These are phyloP conservation scores for Sebastolobus altivelis DNA, from an alignment of 2,797 vertebrate genomes.

Conservation along the genomic window DNA sequence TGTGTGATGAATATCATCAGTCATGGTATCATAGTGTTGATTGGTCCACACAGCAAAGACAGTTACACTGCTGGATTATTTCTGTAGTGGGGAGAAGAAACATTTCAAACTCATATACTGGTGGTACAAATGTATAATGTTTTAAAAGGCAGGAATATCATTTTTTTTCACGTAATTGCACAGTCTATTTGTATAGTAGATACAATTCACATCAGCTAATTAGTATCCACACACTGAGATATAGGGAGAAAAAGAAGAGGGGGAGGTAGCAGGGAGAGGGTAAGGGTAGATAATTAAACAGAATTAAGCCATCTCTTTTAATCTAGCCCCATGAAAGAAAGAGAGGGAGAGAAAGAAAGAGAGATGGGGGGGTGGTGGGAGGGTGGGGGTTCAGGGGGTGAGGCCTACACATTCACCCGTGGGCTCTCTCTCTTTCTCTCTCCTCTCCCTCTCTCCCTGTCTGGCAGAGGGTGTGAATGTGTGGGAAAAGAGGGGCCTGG, in stretches of 20 bases:
- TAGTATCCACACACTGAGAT: slow-evolving; percentile 80
- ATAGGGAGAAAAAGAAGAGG: slow-evolving; percentile 66
- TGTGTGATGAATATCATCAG: slow-evolving; percentile 79
- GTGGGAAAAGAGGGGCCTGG: slow-evolving; percentile 94
- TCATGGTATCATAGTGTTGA: slow-evolving; percentile 68
- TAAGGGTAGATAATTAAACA: slow-evolving; percentile 85
- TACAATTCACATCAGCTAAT: slow-evolving; percentile 83
- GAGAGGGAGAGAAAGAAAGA: slow-evolving; percentile 61
- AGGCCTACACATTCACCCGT: slow-evolving; percentile 82
- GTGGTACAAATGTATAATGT: slow-evolving; percentile 46
- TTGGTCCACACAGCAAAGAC: slow-evolving; percentile 52
- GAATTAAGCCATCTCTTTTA: slow-evolving; percentile 90
- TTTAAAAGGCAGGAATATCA: slow-evolving; percentile 58
- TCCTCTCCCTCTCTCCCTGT: slow-evolving; percentile 70
- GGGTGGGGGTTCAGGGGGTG: slow-evolving; percentile 72
- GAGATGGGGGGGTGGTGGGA: slow-evolving; percentile 55
- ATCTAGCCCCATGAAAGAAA: slow-evolving; percentile 83
- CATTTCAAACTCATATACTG: slow-evolving; percentile 32
- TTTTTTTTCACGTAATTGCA: slow-evolving; percentile 62
- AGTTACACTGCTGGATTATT: slow-evolving; percentile 43
- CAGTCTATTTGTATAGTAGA: slow-evolving; percentile 75
- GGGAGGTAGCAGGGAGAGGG: slow-evolving; percentile 71
- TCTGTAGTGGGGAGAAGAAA: slow-evolving; percentile 35
- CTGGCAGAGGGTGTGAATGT: slow-evolving; percentile 89
- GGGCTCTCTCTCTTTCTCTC: slow-evolving; percentile 69